phyloP scores from a whole-genome alignment of 2,797 vertebrate genomes.

The Uromys caudimaculatus region DNA sequence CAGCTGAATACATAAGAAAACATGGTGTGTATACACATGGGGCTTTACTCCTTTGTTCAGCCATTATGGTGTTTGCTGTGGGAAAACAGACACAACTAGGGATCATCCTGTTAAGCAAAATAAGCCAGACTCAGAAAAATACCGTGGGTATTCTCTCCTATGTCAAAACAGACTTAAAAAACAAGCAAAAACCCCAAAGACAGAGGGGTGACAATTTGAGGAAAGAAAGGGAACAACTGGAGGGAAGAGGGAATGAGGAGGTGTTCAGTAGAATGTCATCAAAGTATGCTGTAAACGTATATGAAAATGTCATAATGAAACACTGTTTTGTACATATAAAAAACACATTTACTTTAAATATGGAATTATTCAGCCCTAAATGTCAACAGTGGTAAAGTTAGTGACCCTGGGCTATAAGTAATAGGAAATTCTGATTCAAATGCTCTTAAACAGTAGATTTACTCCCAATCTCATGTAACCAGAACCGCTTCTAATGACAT shows the following conservation, averaged over 20 bases:
- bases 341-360: not conserved
- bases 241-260: not conserved
- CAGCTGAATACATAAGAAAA: not conserved
- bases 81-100: not conserved
- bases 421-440: not conserved
- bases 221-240: not conserved
- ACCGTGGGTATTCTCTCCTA: not conserved
- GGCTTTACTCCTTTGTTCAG: not conserved
- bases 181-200: not conserved
- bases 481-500: not conserved
- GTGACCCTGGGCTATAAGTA: not conserved
- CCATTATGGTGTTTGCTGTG: not conserved
- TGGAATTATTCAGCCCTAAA: not conserved
- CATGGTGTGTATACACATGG: not conserved
- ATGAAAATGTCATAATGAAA: not conserved
- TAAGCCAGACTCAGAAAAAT: not conserved
- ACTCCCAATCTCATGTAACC: conserved; percentile 10
- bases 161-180: not conserved
- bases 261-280: not conserved
- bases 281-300: not conserved
- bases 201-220: not conserved
- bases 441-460: not conserved
- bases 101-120: not conserved
- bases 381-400: not conserved
- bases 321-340: not conserved